Conservation (phyloP, 2,888 invertebrate species). For the Stenichneumon culpator region DNA sequence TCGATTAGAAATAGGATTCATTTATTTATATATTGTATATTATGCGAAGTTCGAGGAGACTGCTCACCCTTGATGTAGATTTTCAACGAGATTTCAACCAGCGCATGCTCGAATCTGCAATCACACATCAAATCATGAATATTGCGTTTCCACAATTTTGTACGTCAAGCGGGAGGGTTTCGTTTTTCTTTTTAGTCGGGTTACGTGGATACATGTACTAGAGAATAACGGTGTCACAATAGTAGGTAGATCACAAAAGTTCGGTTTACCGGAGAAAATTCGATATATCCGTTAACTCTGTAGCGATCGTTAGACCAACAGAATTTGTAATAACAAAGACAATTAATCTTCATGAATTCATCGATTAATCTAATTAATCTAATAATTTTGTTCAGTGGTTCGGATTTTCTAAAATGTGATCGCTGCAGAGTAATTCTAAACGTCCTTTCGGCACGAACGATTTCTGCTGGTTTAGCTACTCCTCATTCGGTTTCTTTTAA, state of each 20-base stretch:
- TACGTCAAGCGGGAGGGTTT: conserved; percentile 7
- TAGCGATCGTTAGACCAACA: not conserved
- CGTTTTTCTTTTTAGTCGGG: conserved; percentile 19
- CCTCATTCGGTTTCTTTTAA: not conserved
- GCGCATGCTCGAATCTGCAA: conserved; percentile 69
- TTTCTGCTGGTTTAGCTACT: not conserved
- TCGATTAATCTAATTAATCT: not conserved
- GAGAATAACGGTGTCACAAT: conserved; percentile 10
- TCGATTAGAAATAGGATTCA: not conserved
- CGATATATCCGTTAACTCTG: not conserved
- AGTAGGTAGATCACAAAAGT: conserved; percentile 11
- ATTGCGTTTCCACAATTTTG: conserved; percentile 27
- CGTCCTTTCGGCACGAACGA: not conserved
- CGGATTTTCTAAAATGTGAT: not conserved
- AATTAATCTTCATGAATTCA: not conserved
- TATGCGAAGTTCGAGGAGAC: not conserved
- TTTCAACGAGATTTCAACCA: conserved; percentile 54
- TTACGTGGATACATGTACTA: conserved; percentile 28
- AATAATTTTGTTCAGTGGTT: not conserved
- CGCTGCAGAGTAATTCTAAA: not conserved
- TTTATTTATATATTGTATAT: not conserved
- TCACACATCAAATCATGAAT: conserved; percentile 59
- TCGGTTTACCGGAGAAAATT: conserved; percentile 7
- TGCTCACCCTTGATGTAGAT: conserved; percentile 38
- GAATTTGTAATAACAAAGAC: not conserved